Base-by-base conservation (phyloP, 1,140 invertebrate species). In the Phocides pigmalion region DNA sequence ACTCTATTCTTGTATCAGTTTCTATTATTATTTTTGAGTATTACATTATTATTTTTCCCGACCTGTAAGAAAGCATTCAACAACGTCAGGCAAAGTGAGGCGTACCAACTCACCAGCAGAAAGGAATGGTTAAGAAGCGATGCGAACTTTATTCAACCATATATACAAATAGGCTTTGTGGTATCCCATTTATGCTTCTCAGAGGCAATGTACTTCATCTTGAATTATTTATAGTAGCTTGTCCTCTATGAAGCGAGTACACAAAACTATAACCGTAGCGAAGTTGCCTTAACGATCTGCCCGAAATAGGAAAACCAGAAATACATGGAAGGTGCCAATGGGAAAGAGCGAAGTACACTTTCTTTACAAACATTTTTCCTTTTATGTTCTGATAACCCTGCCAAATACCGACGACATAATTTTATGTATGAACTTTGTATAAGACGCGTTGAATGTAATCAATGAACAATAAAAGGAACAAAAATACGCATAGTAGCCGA, bases 361-460 rank as follows among this genome's bases (percentile, higher is more conserved):
- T 11, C 9, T 32, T 32, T 32, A 32, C 28, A 32, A 32, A 32
- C 28, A 32, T 32, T 32, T 32, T 32, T 11, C n/a, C 28, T 32
- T 32, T 32, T 11, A 32, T 32, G 9, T 11, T 8, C 28, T 11
- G 28, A 32, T 32, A 32, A 32, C n/a, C 28, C 9, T 32, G 28
- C 28, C 28, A 32, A 32, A 32, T 32, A 19, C 14, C 44, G 44
- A 25, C 44, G 25, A 12, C 44, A 32, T 32, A 32, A 32, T 32
- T 32, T 32, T 11, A 25, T 49, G 47, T 49, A 49, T 25, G 12
- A 32, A 16, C 47, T 32, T 22, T 28, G 16, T 35, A 51, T 51
- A 51, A 6, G 49, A 19, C 28, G 49, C 49, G 28, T 15, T 49
- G 20, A 11, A 37, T 37, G 32, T 51, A 51, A 51, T 51, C 49